These are phyloP conservation scores for Drosophila repletoides DNA, from an alignment of 1,140 invertebrate genomes.

Conservation along the genomic window DNA sequence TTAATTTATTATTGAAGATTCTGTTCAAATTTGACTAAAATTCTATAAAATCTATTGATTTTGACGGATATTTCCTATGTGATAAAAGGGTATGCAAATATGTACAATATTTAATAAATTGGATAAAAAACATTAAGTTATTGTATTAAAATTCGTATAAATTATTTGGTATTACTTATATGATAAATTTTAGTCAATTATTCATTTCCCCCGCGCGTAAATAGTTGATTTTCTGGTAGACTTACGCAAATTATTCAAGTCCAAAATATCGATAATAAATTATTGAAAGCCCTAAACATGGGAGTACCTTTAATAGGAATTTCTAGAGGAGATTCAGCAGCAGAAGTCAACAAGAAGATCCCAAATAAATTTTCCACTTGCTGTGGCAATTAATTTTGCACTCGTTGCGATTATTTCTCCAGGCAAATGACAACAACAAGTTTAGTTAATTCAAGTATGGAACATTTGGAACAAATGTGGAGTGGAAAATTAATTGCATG, in stretches of 20 bases:
- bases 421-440: conserved; percentile 9
- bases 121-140: too few relatives aligned
- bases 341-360: conserved; percentile 7
- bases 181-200: too few relatives aligned
- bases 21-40: too few relatives aligned
- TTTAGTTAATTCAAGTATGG: conserved; percentile 13
- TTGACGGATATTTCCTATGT: too few relatives aligned
- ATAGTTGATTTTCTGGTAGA: too few relatives aligned
- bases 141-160: too few relatives aligned
- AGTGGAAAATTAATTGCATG: conserved; percentile 77
- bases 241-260: conserved; percentile 34
- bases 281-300: conserved; percentile 12
- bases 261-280: conserved; percentile 27
- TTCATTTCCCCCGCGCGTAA: too few relatives aligned
- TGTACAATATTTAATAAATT: too few relatives aligned
- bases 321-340: background rate
- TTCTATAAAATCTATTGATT: too few relatives aligned
- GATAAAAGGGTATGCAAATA: too few relatives aligned
- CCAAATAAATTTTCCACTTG: conserved; percentile 55
- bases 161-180: too few relatives aligned
- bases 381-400: conserved; percentile 60
- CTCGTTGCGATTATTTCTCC: conserved; percentile 11
- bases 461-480: conserved; percentile 39
- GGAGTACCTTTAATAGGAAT: background rate
- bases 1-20: too few relatives aligned